phyloP scores from a whole-genome alignment of 2,888 invertebrate species.

The Andrena bucephala region DNA sequence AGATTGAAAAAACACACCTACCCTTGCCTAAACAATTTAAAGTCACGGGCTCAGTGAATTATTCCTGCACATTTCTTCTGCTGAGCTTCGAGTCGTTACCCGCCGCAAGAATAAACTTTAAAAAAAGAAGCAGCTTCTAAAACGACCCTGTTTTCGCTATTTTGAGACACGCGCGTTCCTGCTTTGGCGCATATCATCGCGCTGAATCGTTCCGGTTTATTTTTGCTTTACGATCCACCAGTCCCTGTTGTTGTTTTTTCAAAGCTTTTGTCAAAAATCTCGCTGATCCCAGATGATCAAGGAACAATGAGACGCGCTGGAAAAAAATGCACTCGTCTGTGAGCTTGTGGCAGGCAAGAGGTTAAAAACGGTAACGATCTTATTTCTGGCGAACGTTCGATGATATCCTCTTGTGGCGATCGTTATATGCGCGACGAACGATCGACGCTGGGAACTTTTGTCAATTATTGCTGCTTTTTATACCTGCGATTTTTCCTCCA shows the following conservation, averaged over 20 bases:
- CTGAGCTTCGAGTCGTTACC: background rate
- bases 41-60: too few relatives aligned
- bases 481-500: background rate
- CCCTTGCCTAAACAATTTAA: too few relatives aligned
- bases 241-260: background rate
- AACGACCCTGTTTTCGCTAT: background rate
- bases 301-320: constrained; percentile 17
- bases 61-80: background rate
- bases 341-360: constrained; percentile 29
- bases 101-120: background rate
- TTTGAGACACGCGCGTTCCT: background rate
- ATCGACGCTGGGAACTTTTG: constrained; percentile 19
- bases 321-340: constrained; percentile 20
- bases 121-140: background rate
- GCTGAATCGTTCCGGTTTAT: constrained; percentile 10
- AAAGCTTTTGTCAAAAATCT: background rate
- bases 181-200: background rate
- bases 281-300: background rate
- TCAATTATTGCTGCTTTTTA: constrained; percentile 41
- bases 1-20: too few relatives aligned
- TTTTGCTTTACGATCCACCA: background rate
- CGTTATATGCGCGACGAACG: constrained; percentile 37
- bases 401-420: constrained; percentile 43
- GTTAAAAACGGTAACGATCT: constrained; percentile 45
- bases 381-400: constrained; percentile 46